Conservation (phyloP, 2,797 vertebrate species). For the Pseudomugil gertrudae region DNA sequence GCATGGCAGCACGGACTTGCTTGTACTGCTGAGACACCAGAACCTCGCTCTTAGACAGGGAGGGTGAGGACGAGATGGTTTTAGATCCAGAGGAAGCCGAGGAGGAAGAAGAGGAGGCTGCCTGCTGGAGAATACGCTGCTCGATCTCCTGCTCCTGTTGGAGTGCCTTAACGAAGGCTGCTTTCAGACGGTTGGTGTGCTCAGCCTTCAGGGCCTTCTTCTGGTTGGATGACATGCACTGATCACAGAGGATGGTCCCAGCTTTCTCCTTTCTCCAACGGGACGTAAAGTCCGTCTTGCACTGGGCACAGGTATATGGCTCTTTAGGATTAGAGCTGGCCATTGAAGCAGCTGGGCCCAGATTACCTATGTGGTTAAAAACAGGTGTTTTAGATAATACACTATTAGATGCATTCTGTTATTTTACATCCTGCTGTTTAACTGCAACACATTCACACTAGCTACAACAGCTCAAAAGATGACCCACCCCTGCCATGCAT, state of each 20-base stretch:
- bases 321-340: constrained; percentile 83
- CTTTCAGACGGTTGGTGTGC: constrained; percentile 96
- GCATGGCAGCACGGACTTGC: constrained; percentile 77
- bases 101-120: constrained; percentile 69
- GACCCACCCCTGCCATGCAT: constrained; percentile 88
- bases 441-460: neutral
- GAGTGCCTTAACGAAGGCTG: constrained; percentile 95
- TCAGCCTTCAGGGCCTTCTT: constrained; percentile 96
- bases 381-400: neutral
- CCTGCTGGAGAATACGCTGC: constrained; percentile 94
- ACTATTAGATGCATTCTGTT: too few species aligned
- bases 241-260: constrained; percentile 93
- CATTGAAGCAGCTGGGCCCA: constrained; percentile 64
- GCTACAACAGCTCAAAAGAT: neutral
- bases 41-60: constrained; percentile 76
- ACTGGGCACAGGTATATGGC: constrained; percentile 93
- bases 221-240: constrained; percentile 97
- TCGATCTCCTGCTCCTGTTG: constrained; percentile 99
- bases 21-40: constrained; percentile 84
- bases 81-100: constrained; percentile 67
- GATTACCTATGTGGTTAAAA: constrained; percentile 80
- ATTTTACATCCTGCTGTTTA: neutral
- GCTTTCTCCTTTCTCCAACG: constrained; percentile 97
- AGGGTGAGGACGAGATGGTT: constrained; percentile 72
- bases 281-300: constrained; percentile 98